These are phyloP conservation scores for Periophthalmus modestus DNA, from an alignment of 2,113 vertebrate genomes.

Conservation along the genomic window DNA sequence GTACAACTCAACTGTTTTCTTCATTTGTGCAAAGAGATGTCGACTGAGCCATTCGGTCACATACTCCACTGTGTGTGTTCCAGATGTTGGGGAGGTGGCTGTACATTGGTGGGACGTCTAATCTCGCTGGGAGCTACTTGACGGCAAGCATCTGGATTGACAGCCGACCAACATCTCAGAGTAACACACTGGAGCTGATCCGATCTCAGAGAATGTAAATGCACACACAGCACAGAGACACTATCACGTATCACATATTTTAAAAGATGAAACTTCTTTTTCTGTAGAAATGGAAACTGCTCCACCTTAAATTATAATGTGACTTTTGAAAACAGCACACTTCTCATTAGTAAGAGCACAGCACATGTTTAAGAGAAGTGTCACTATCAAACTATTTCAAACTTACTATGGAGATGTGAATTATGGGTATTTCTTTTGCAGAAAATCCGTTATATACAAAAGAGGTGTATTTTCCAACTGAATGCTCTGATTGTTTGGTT, in stretches of 20 bases:
- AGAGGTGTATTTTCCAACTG: conserved; percentile 53
- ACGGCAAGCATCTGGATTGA: conserved; percentile 50
- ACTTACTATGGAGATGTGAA: background rate
- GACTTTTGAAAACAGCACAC: conserved; percentile 60
- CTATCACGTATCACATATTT: background rate
- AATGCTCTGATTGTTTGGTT: conserved; percentile 56
- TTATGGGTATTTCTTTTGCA: conserved; percentile 27
- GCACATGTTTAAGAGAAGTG: background rate
- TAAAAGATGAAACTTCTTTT: background rate
- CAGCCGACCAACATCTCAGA: conserved; percentile 33
- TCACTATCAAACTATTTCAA: background rate
- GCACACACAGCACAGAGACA: background rate
- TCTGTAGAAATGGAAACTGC: conserved; percentile 40
- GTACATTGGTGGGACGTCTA: conserved; percentile 58
- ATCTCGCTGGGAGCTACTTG: conserved; percentile 59
- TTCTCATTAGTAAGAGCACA: conserved; percentile 57
- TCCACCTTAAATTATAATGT: conserved; percentile 43
- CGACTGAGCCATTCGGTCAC: background rate
- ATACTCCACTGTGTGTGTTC: background rate
- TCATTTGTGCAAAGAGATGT: background rate
- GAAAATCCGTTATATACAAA: conserved; percentile 62
- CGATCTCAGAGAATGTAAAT: conserved; percentile 63
- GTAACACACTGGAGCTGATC: conserved; percentile 45
- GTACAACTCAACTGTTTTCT: conserved; percentile 8
- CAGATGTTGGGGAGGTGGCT: conserved; percentile 64